Evolutionary conservation across 92 coral and sea anemone species (phyloP).

Genomic region (Chrysogorgia sp.): DNA sequence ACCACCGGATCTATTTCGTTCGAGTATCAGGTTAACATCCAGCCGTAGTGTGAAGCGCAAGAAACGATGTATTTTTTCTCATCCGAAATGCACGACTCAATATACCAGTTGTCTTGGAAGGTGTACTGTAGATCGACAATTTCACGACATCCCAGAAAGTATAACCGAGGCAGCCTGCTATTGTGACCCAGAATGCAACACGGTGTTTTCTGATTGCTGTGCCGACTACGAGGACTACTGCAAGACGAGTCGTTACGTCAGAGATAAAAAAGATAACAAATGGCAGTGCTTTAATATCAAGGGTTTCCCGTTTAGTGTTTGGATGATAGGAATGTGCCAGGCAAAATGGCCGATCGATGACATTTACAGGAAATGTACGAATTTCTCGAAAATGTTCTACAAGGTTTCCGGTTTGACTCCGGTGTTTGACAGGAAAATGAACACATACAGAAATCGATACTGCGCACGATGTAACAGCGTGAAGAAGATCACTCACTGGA

Average conservation of each 20-base stretch:
- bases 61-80: no score
- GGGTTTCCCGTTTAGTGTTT: not conserved
- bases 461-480: constrained; percentile 14
- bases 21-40: no score
- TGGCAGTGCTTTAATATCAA: not conserved
- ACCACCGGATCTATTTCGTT: no score
- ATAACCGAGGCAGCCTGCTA: not conserved
- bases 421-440: not conserved
- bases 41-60: no score
- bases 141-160: not conserved
- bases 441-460: constrained; percentile 19
- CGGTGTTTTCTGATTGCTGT: constrained; percentile 20
- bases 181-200: constrained; percentile 17
- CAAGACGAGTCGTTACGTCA: not conserved
- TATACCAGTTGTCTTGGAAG: not conserved
- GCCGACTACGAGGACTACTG: constrained; percentile 17
- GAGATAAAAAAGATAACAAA: not conserved
- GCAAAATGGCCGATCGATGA: not conserved
- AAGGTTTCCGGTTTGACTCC: not conserved
- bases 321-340: not conserved
- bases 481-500: not conserved
- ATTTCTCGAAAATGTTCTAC: not conserved
- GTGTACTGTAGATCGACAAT: not conserved
- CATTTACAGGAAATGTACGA: not conserved
- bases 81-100: no score